phyloP scores from a whole-genome alignment of 2,888 invertebrate genomes.

The Thysanoteuthis rhombus region DNA sequence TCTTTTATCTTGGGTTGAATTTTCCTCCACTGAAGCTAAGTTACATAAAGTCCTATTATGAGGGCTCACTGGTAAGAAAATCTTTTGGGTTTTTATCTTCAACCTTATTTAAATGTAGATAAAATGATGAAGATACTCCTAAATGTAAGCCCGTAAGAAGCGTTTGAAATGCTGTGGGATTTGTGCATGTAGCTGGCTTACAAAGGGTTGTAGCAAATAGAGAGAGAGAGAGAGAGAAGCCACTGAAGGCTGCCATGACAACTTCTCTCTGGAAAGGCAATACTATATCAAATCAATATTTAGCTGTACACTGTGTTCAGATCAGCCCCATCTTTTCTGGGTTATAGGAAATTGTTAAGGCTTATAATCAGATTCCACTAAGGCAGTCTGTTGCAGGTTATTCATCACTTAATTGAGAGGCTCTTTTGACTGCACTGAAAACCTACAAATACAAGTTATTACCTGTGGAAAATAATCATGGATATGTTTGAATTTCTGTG shows the following conservation, averaged over 20 bases:
- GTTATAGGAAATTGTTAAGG: neutral
- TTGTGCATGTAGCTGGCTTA: neutral
- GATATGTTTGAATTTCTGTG: no score
- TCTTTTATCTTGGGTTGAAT: no score
- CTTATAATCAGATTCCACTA: neutral
- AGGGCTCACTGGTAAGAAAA: neutral
- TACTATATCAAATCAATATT: neutral
- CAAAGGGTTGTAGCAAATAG: neutral
- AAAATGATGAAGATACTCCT: neutral
- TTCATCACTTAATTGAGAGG: neutral
- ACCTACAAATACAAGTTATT: no score
- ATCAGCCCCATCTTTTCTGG: neutral
- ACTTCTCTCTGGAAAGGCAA: neutral
- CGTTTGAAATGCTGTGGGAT: neutral
- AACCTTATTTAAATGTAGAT: neutral
- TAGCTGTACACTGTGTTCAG: neutral
- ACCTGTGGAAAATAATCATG: no score
- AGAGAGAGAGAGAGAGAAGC: neutral
- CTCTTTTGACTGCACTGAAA: neutral
- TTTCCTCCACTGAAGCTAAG: neutral
- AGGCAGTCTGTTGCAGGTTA: neutral
- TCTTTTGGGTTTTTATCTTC: neutral
- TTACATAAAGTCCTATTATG: neutral
- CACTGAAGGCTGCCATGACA: neutral
- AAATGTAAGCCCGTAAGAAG: neutral